Evolutionary conservation across 1,140 invertebrate genomes (phyloP), one percentile per base, ranked within the genome.

Genomic region (Polypedilum vanderplanki): DNA sequence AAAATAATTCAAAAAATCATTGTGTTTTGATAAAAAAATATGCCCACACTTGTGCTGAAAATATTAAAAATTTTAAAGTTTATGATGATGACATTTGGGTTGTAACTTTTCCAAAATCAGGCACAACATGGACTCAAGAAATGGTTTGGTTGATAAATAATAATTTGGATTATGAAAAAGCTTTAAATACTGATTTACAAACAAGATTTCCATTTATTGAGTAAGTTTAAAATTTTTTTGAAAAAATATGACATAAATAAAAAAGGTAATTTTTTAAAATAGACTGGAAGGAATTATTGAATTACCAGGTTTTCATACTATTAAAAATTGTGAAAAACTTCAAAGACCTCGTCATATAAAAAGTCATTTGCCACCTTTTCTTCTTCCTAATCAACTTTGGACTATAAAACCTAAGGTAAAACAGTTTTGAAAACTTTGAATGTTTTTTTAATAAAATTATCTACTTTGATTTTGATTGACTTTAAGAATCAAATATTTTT

Each of bases 101-200:
- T 15, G 73, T 86, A 7, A 86, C 87, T 0, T 85, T 79, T 80
- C 84, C 84, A 74, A 76, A 65, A 83, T 73, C 15, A 70, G 73
- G 87, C 4, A 89, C 88, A 84, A 89, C 80, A 82, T 87, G 0
- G 89, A 87, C 86, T 77, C n/a, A n/a, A n/a, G n/a, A n/a, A n/a
- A n/a, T n/a, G n/a, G n/a, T n/a, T n/a, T n/a, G n/a, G n/a, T n/a
- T 87, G 0, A 79, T 89, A 73, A 78, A 81, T 74, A 87, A 88
- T 75, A 79, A 88, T 76, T 81, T 87, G 20, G 82, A 90, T 20
- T 81, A 79, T 8, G 76, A 78, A 1, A 73, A 88, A 0, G 79
- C 84, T 41, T n/a, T n/a, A n/a, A 80, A 83, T 2, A 78, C 80
- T 24, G 78, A 82, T 7, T 78, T 88, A 0, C 76, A 81, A 0